These are phyloP conservation scores for Plodia interpunctella DNA, from an alignment of 1,140 invertebrate species.

Conservation along the genomic window DNA sequence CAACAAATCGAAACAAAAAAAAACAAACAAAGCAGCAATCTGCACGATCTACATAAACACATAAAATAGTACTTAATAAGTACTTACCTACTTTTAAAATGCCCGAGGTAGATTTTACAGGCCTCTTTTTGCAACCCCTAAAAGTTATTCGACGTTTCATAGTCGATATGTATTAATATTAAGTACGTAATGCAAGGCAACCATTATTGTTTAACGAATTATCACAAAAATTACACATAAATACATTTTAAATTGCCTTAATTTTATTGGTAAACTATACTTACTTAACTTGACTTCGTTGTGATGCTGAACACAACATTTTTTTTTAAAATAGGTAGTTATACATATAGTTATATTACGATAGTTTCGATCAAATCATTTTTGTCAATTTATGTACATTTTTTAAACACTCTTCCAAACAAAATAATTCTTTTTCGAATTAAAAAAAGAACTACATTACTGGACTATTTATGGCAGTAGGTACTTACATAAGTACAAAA, in stretches of 20 bases:
- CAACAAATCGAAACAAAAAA: too few relatives aligned
- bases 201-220: constrained; percentile 33
- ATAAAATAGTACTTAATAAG: too few relatives aligned
- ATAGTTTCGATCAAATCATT: constrained; percentile 16
- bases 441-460: too few relatives aligned
- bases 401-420: too few relatives aligned
- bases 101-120: constrained; percentile 18
- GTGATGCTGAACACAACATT: constrained; percentile 42
- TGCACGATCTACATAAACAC: too few relatives aligned
- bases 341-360: background rate
- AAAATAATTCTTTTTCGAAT: background rate
- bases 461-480: too few relatives aligned
- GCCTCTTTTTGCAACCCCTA: constrained; percentile 22
- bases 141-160: constrained; percentile 7
- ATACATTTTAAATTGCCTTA: constrained; percentile 20
- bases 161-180: constrained; percentile 16
- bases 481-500: too few relatives aligned
- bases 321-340: constrained; percentile 12
- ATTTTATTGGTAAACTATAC: constrained; percentile 37
- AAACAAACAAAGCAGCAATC: too few relatives aligned
- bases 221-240: constrained; percentile 50
- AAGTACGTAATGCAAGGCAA: constrained; percentile 37
- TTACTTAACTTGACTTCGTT: constrained; percentile 55
- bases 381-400: constrained; percentile 14
- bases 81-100: too few relatives aligned